Base-by-base conservation (phyloP, 2,113 vertebrate genomes). In the Engystomops pustulosus region DNA sequence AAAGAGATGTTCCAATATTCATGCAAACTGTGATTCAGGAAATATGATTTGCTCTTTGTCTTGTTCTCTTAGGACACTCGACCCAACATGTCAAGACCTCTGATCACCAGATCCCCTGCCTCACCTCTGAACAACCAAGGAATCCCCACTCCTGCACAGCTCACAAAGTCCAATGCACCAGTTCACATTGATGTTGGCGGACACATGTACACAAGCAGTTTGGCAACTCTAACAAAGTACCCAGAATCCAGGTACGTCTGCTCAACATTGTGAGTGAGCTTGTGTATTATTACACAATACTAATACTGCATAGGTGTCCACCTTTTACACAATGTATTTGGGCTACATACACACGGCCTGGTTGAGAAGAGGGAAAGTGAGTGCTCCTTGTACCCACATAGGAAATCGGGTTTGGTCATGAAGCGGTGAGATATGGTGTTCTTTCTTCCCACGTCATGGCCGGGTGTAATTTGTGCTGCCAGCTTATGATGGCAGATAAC, bases 201-300 rank as follows among this genome's bases (percentile, higher is more conserved):
- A 85, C 98, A 99, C 93, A 99, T 99, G 98, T 99, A 99, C 86
- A 99, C 98, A 94, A 99, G 98, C 95, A 98, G 98, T 90, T 92
- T 99, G 94, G 97, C 98, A 85, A 99, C 98, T 34, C 96, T 98
- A 87, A 98, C 96, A 88, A 97, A 96, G 91, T 98, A 97, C 88
- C 95, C 96, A 0, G 95, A 96, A 83, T 98, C 96, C 87, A 95
- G 96, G 97, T 98, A 93, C 95, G 85, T 86, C 80, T 88, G 71
- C 83, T 84, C 72, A 87, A 87, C 85, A n/a, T 87, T 79, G 88
- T 89, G 84, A 1, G 18, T 14, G 18, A 38, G 3, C 2, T 23
- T 12, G 14, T 45, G 38, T 47, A 5, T 30, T 30, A 6, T 5
- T 58, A 23, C n/a, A 58, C 10, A 58, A 58, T 25, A n/a, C n/a